Evolutionary conservation across 2,113 vertebrate genomes (phyloP).

Genomic region (Laticauda laticaudata): DNA sequence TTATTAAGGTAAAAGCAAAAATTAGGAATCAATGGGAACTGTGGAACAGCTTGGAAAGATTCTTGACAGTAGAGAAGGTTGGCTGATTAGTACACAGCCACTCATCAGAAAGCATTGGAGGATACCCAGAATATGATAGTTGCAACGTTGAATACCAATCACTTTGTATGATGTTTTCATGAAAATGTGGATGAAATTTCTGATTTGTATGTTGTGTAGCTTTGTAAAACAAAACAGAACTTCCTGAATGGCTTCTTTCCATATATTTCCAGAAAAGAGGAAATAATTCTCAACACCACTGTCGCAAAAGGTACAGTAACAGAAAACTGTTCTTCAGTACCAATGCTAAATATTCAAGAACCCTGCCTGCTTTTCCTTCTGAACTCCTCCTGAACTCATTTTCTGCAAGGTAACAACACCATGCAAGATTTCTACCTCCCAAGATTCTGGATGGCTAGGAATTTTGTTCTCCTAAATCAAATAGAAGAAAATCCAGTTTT

Average conservation of each 20-base stretch:
- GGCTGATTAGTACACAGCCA: neutral
- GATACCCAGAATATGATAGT: neutral
- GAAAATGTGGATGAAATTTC: neutral
- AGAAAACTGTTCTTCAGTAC: neutral
- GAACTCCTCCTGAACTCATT: neutral
- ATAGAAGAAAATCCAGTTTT: slow-evolving; percentile 1
- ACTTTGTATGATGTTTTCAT: neutral
- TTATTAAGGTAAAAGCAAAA: neutral
- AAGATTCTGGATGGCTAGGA: neutral
- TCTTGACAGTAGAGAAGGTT: neutral
- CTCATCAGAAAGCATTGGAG: neutral
- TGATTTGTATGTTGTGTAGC: neutral
- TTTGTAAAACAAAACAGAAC: neutral
- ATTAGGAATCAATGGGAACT: neutral
- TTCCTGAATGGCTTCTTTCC: neutral
- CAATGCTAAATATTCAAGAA: neutral
- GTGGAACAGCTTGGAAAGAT: neutral
- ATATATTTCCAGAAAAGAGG: neutral
- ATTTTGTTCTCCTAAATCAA: slow-evolving; percentile 19
- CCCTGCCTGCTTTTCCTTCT: neutral
- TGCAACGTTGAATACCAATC: neutral
- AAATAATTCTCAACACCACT: neutral
- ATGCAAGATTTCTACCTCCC: neutral
- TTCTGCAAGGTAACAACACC: neutral
- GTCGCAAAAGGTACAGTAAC: neutral